Evolutionary conservation across 2,888 invertebrate genomes (phyloP).

Genomic region (Trachelus troglodyta): DNA sequence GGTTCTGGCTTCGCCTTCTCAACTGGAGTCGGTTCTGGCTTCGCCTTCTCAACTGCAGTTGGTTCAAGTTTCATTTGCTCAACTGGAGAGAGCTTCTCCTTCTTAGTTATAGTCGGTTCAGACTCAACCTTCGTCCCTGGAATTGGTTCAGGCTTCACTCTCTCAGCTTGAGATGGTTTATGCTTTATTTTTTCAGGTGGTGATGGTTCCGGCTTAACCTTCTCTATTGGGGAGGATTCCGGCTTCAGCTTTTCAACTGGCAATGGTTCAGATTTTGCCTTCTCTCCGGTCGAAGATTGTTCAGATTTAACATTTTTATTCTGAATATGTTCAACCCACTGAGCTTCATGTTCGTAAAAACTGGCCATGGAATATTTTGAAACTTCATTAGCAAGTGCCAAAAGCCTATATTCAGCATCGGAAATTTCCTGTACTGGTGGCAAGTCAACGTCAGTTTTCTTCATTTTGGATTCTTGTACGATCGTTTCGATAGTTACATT

Average conservation of each 20-base stretch:
- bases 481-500: constrained; percentile 47
- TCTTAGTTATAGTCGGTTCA: too few relatives aligned
- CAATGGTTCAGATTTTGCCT: background rate
- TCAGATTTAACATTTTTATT: constrained; percentile 10
- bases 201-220: background rate
- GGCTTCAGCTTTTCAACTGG: background rate
- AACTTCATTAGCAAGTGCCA: constrained; percentile 32
- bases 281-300: constrained; percentile 4
- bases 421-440: constrained; percentile 12
- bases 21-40: too few relatives aligned
- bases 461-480: constrained; percentile 53
- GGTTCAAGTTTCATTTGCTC: too few relatives aligned
- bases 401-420: constrained; percentile 25
- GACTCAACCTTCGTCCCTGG: background rate
- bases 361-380: constrained; percentile 37
- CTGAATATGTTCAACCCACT: constrained; percentile 32
- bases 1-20: too few relatives aligned
- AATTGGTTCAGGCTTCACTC: background rate
- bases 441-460: constrained; percentile 15
- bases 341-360: constrained; percentile 35
- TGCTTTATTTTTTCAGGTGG: too few relatives aligned
- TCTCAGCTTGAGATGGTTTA: background rate
- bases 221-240: background rate
- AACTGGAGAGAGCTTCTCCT: too few relatives aligned
- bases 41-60: too few relatives aligned